These are phyloP conservation scores for Caenorhabditis sp. DNA, from an alignment of 2,888 invertebrate species.

Conservation along the genomic window DNA sequence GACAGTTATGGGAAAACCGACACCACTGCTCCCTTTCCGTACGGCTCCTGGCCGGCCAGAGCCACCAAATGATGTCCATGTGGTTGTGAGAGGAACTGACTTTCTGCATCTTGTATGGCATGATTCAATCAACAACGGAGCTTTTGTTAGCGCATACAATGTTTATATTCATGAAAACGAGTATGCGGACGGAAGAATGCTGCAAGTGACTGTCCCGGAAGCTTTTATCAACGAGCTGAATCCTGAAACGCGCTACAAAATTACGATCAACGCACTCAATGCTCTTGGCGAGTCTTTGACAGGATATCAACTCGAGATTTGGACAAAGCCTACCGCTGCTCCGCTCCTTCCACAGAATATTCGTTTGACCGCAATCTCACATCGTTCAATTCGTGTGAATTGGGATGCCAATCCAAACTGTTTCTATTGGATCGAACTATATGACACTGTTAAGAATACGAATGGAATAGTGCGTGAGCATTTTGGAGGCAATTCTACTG, in stretches of 20 bases:
- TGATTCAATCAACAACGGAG: slow-evolving; percentile 56
- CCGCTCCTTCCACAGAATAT: slow-evolving; percentile 31
- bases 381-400: slow-evolving; percentile 50
- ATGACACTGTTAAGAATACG: neutral
- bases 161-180: slow-evolving; percentile 46
- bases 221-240: slow-evolving; percentile 36
- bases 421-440: slow-evolving; percentile 21
- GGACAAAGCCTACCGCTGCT: slow-evolving; percentile 26
- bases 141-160: slow-evolving; percentile 37
- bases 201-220: slow-evolving; percentile 12
- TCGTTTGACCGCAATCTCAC: neutral
- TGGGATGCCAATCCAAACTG: slow-evolving; percentile 60
- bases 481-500: slow-evolving; percentile 1
- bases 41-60: slow-evolving; percentile 91
- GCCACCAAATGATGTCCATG: slow-evolving; percentile 84
- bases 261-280: slow-evolving; percentile 64
- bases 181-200: slow-evolving; percentile 8
- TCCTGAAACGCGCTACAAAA: slow-evolving; percentile 53
- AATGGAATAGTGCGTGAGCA: slow-evolving; percentile 3
- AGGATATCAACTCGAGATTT: slow-evolving; percentile 2
- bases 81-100: slow-evolving; percentile 59
- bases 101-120: slow-evolving; percentile 71
- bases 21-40: slow-evolving; percentile 87
- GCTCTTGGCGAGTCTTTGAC: slow-evolving; percentile 65
- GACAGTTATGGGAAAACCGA: slow-evolving; percentile 76